A percentile compares a stretch with the other conserved stretches of the same genome.
These are phyloP conservation scores for Cotesia congregata DNA, from an alignment of 2,888 invertebrate genomes.

Conservation along the genomic window DNA sequence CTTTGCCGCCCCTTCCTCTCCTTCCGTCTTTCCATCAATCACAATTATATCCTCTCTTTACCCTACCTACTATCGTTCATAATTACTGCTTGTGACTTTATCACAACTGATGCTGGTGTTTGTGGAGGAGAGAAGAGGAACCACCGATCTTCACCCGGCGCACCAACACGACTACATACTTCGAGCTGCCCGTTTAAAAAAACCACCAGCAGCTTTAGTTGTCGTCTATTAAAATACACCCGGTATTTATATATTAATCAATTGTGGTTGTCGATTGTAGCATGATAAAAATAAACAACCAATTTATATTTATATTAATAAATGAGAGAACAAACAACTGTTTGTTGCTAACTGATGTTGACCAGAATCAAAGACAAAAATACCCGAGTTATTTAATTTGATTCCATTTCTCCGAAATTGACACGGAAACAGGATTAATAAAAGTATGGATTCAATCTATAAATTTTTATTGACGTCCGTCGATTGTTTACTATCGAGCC, in stretches of 20 bases:
- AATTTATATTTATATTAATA: too few relatives aligned
- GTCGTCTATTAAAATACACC: too few relatives aligned
- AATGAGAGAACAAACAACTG: too few relatives aligned
- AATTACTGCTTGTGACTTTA: conserved; percentile 69
- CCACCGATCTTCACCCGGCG: background rate
- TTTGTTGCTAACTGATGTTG: background rate
- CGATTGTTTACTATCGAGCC: background rate
- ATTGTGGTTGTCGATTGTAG: too few relatives aligned
- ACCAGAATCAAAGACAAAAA: background rate
- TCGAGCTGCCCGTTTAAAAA: too few relatives aligned
- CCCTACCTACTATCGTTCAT: conserved; percentile 66
- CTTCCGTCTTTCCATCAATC: conserved; percentile 66
- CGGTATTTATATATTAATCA: too few relatives aligned
- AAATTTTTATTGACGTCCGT: background rate
- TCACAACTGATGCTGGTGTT: conserved; percentile 47
- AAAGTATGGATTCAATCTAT: background rate
- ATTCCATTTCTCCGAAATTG: background rate
- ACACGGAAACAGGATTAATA: background rate
- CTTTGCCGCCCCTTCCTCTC: conserved; percentile 43
- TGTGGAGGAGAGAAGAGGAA: too few relatives aligned
- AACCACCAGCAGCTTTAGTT: too few relatives aligned
- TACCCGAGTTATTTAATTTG: background rate
- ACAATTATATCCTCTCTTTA: conserved; percentile 67
- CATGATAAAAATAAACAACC: too few relatives aligned
- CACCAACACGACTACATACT: background rate